These are phyloP conservation scores for Hofmannophila pseudospretella DNA, from an alignment of 2,888 invertebrate species.

Conservation along the genomic window DNA sequence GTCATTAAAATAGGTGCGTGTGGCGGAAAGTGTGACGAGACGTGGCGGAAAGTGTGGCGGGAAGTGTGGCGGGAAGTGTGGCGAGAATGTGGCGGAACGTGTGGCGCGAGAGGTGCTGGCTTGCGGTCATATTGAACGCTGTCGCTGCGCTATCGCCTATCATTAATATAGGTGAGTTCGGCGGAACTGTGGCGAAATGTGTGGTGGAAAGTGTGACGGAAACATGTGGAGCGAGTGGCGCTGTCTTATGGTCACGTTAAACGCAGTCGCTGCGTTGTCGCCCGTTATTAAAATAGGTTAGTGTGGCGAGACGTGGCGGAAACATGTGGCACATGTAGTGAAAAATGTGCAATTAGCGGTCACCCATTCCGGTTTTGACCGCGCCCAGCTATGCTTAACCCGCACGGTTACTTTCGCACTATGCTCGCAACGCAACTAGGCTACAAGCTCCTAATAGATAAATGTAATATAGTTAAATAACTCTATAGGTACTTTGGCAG, in stretches of 20 bases:
- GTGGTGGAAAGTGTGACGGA: constrained; percentile 33
- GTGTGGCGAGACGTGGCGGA: too few relatives aligned
- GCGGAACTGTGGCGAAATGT: constrained; percentile 12
- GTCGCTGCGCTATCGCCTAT: constrained; percentile 79
- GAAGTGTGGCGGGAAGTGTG: constrained; percentile 20
- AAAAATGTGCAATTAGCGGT: too few relatives aligned
- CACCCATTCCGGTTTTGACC: too few relatives aligned
- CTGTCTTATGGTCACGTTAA: constrained; percentile 43
- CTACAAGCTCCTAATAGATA: too few relatives aligned
- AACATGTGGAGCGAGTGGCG: constrained; percentile 57
- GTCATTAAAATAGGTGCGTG: constrained; percentile 81
- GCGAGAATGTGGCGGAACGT: constrained; percentile 58
- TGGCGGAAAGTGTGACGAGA: constrained; percentile 16
- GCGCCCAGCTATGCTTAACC: too few relatives aligned
- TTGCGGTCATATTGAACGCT: constrained; percentile 42
- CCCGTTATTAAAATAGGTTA: constrained; percentile 83
- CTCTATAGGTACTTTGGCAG: too few relatives aligned
- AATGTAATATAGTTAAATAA: too few relatives aligned
- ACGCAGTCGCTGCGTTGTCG: constrained; percentile 69
- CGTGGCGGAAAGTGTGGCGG: too few relatives aligned
- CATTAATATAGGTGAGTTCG: constrained; percentile 79
- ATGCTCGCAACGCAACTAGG: too few relatives aligned
- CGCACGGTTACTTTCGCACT: too few relatives aligned
- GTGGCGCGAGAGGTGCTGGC: constrained; percentile 54
- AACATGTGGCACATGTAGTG: too few relatives aligned